Evolutionary conservation across 2,797 vertebrate genomes (phyloP), one percentile per base, ranked within the genome.

Genomic region (Siniperca undulata): DNA sequence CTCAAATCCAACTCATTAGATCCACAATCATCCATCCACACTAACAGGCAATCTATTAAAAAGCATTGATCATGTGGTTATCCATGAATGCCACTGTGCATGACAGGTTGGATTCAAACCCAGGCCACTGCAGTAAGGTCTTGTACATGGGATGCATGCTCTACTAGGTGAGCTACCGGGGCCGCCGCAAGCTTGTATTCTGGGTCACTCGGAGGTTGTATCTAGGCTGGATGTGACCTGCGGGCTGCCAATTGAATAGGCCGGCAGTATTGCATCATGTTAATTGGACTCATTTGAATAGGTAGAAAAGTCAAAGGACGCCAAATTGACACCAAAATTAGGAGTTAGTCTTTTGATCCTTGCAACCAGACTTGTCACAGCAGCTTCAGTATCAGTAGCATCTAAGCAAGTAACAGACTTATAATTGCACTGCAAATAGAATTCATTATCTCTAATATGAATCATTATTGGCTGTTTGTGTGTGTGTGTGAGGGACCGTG

Each of bases 391-490:
- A 64, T 78, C 71, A 70, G 77, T 77, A 17, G 27, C 73, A 78
- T 83, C 74, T 42, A 50, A 56, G 61, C 46, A 77, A 55, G 80
- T 64, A 48, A 83, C 40, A 73, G 30, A 80, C 71, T 67, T 70
- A 59, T 85, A 82, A 74, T 70, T 84, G 73, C 67, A 16, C 40
- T 22, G 68, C 70, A 83, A 88, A 80, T 58, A 77, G 61, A 82
- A 73, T 73, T 84, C 53, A 83, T 86, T 77, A 79, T 69, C 55
- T 75, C 48, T 38, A 27, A 38, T 74, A 73, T 73, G 77, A 83
- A 42, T 89, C 66, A 82, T 90, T 79, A 83, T 61, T 59, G 36
- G 16, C 22, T 52, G 22, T 71, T n/a, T 59, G 30, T 70, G 70
- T 69, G 66, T 69, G 66, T 22, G 20, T 67, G 36, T 48, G 42